Conservation (phyloP, 2,113 vertebrate species). For the Calyptommatus sinebrachiatus region DNA sequence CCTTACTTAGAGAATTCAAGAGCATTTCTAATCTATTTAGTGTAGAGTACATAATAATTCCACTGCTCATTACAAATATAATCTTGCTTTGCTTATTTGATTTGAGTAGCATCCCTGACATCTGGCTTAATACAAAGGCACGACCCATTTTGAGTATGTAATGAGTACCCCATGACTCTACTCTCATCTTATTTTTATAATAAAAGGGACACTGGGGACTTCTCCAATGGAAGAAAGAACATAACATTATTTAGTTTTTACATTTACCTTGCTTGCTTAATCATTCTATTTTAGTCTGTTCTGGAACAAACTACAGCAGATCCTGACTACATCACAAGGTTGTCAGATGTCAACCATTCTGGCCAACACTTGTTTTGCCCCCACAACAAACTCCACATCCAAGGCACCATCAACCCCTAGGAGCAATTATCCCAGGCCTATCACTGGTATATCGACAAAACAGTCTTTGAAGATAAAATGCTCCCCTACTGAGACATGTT, state of each 20-base stretch:
- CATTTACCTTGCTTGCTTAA: no score
- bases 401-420: no score
- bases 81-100: slow-evolving; percentile 66
- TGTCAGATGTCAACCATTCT: no score
- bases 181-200: slow-evolving; percentile 65
- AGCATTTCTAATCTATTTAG: slow-evolving; percentile 39
- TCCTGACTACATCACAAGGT: no score
- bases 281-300: no score
- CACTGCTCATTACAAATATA: slow-evolving; percentile 54
- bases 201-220: slow-evolving; percentile 56
- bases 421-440: no score
- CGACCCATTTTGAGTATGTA: slow-evolving; percentile 39
- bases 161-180: slow-evolving; percentile 55
- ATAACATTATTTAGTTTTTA: slow-evolving; percentile 40
- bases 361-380: no score
- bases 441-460: no score
- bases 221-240: slow-evolving; percentile 54
- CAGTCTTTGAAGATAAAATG: no score
- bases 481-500: no score
- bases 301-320: no score
- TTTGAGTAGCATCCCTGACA: slow-evolving; percentile 63
- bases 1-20: slow-evolving; percentile 42
- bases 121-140: slow-evolving; percentile 60
- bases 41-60: slow-evolving; percentile 34
- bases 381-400: no score